Percentiles rank a stretch among this genome's conserved stretches.
These are phyloP conservation scores for Oncorhynchus kisutch DNA, from an alignment of 2,113 vertebrate species.

Conservation along the genomic window DNA sequence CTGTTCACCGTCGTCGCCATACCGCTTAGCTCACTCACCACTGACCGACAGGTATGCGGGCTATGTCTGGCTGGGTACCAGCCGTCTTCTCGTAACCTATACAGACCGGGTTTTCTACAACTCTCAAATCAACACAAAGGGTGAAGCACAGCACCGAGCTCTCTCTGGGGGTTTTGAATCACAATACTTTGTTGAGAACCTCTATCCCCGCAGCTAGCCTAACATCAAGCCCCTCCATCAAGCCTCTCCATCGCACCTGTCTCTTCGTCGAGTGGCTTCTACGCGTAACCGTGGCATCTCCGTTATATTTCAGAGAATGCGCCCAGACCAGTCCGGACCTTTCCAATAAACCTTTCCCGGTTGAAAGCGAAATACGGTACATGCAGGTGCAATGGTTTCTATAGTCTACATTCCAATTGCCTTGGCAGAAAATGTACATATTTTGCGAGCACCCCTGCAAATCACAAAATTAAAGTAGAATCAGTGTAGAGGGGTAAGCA, in stretches of 20 bases:
- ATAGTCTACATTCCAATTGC: background rate
- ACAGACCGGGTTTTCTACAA: background rate
- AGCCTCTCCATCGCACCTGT: conserved; percentile 72
- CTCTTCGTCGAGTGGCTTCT: conserved; percentile 56
- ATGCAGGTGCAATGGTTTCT: background rate
- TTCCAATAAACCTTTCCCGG: conserved; percentile 16
- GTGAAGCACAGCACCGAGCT: background rate
- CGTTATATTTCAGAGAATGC: conserved; percentile 37
- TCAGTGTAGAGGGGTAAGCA: no score
- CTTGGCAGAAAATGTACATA: background rate
- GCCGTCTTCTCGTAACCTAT: background rate
- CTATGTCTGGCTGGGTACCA: background rate
- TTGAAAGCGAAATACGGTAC: background rate
- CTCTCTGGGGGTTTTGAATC: conserved; percentile 36
- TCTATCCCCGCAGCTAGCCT: background rate
- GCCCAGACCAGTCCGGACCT: conserved; percentile 54
- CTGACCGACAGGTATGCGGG: background rate
- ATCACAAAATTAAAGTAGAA: background rate
- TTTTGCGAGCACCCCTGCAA: background rate
- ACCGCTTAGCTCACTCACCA: background rate
- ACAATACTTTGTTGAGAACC: background rate
- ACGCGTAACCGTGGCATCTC: conserved; percentile 66
- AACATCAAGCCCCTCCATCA: conserved; percentile 42
- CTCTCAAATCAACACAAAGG: background rate
- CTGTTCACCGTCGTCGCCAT: background rate